phyloP scores from a whole-genome alignment of 2,797 vertebrate genomes.

The Falco cherrug region DNA sequence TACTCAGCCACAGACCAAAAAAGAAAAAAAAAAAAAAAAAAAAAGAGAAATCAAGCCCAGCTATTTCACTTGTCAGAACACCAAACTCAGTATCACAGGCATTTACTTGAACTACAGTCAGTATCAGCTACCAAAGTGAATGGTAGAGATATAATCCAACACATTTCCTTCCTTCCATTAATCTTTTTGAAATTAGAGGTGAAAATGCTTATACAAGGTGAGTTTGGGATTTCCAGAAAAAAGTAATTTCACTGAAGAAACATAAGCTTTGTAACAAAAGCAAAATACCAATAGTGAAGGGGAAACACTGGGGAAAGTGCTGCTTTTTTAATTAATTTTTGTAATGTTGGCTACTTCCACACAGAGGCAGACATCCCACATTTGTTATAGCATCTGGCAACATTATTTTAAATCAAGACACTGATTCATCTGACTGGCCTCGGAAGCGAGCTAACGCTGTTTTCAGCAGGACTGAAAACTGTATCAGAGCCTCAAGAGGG shows the following conservation, averaged over 20 bases:
- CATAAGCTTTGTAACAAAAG: neutral
- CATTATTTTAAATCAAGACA: neutral
- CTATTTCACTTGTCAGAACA: neutral
- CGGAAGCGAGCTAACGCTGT: neutral
- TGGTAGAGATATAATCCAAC: neutral
- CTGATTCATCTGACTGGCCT: slow-evolving; percentile 1
- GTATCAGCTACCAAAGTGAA: neutral
- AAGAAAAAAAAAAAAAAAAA: no score
- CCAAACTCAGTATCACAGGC: neutral
- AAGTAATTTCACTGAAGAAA: neutral
- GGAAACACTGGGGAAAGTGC: neutral
- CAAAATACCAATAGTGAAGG: neutral
- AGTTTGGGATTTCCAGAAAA: neutral
- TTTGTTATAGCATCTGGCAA: neutral
- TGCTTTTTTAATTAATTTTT: neutral
- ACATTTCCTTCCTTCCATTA: neutral
- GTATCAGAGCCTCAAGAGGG: neutral
- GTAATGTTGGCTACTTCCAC: neutral
- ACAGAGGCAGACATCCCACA: neutral
- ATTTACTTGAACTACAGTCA: neutral
- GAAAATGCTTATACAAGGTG: neutral
- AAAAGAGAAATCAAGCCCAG: neutral
- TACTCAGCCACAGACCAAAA: neutral
- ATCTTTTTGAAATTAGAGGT: neutral
- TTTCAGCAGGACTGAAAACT: neutral